A percentile compares a stretch with the other conserved stretches of the same genome.
Conservation (phyloP, 2,888 invertebrate species). For the Rhagonycha fulva region DNA sequence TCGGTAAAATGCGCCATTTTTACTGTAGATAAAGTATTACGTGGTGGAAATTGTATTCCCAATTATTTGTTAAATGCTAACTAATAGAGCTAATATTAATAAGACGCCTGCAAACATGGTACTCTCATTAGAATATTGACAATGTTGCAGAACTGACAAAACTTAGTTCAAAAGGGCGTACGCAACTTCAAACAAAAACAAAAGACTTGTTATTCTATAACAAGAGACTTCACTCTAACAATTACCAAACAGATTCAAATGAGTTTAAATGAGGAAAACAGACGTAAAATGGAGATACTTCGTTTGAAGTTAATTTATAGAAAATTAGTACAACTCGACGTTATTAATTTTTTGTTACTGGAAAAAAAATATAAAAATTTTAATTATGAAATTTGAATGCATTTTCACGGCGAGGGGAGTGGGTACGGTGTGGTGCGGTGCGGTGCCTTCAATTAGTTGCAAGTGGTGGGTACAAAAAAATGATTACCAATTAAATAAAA, state of each 20-base stretch:
- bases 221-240: conserved; percentile 53
- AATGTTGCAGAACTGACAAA: conserved; percentile 28
- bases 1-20: not conserved
- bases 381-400: not conserved
- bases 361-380: not conserved
- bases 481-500: conserved; percentile 15
- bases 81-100: conserved; percentile 14
- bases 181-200: conserved; percentile 33
- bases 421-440: not conserved
- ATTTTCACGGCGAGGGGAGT: not conserved
- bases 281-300: conserved; percentile 15
- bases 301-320: conserved; percentile 27
- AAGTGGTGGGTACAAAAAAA: not conserved
- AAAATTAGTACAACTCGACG: conserved; percentile 8
- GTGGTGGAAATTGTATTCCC: not conserved
- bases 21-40: not conserved
- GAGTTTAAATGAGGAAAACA: conserved; percentile 33
- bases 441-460: not conserved
- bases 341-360: not conserved
- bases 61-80: not conserved
- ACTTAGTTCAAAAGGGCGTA: conserved; percentile 30
- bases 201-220: conserved; percentile 52
- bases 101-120: conserved; percentile 16
- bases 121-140: conserved; percentile 32
- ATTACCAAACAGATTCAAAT: conserved; percentile 50